Conservation (phyloP, 2,113 vertebrate genomes). For the Bos javanicus region DNA sequence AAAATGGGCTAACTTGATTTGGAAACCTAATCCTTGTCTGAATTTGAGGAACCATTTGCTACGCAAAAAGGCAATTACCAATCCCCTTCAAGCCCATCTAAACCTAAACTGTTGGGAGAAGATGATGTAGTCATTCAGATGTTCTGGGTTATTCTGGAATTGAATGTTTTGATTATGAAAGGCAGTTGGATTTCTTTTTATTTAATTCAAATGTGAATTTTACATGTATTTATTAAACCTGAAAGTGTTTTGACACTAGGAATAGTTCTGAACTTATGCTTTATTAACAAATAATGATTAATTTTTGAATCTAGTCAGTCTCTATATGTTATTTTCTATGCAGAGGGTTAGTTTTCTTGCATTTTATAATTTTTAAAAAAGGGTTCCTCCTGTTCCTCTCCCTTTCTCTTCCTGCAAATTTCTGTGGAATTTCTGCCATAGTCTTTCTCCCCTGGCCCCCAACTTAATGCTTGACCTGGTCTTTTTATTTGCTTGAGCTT, state of each 20-base stretch:
- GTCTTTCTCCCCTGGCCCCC: background rate
- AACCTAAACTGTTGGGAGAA: background rate
- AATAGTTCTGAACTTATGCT: constrained; percentile 14
- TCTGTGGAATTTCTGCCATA: background rate
- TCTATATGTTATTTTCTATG: background rate
- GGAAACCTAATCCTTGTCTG: background rate
- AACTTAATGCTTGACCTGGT: background rate
- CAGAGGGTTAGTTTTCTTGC: background rate
- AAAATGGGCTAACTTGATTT: background rate
- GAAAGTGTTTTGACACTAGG: background rate
- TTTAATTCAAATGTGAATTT: background rate
- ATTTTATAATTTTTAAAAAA: background rate
- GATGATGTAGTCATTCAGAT: background rate
- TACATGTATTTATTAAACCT: background rate
- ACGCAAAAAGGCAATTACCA: background rate
- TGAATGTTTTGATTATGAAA: background rate
- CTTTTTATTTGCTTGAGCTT: background rate
- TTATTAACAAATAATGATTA: background rate
- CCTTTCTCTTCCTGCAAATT: background rate
- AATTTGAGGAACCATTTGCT: background rate
- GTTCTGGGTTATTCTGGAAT: background rate
- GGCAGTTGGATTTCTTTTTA: background rate
- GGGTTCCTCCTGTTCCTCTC: background rate
- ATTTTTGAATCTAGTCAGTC: background rate
- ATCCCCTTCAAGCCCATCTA: background rate